Base-by-base conservation (phyloP, 2,797 vertebrate species). In the Pipistrellus pipistrellus region DNA sequence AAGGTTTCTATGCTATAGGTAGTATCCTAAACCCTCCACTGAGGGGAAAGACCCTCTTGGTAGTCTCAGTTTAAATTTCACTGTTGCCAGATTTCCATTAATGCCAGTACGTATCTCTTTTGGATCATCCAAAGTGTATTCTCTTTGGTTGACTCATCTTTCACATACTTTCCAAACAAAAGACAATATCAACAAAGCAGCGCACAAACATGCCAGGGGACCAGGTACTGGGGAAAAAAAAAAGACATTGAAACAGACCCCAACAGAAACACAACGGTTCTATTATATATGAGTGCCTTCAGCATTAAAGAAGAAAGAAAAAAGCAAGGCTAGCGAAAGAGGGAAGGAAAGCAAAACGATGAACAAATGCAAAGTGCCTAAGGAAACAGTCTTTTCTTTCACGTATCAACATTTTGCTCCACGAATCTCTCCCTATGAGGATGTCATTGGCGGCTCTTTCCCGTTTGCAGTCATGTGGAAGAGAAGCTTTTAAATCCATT, bases 121-220 rank as follows among this genome's bases (percentile, higher is more conserved):
- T 69, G 91, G 94, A 86, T 76, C n/a, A 81, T 92, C 76, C 71
- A 55, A 91, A 90, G 64, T 77, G 35, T 64, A 88, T 69, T 92
- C 53, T 95, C 46, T 90, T 90, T 86, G n/a, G 81, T 77, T 84
- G 71, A 71, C 46, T 96, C 48, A 72, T 90, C 92, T 93, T 93
- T 85, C 72, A 85, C 80, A 72, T 77, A 86, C 95, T 96, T 95
- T 95, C 76, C 75, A 97, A 97, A 94, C 94, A 95, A 95, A 95
- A 44, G 71, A 93, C 78, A 92, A 94, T 59, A 78, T 23, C 91
- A 78, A 94, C 80, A 91, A 96, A 90, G 87, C 72, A 41, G 46
- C 15, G 91, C 41, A 93, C 81, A 96, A 93, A 94, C 72, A 92
- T 85, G 14, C 53, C 89, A 88, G 27, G 88, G 78, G 83, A 93